phyloP scores from a whole-genome alignment of 2,888 invertebrate genomes.

The Diloba caeruleocephala region DNA sequence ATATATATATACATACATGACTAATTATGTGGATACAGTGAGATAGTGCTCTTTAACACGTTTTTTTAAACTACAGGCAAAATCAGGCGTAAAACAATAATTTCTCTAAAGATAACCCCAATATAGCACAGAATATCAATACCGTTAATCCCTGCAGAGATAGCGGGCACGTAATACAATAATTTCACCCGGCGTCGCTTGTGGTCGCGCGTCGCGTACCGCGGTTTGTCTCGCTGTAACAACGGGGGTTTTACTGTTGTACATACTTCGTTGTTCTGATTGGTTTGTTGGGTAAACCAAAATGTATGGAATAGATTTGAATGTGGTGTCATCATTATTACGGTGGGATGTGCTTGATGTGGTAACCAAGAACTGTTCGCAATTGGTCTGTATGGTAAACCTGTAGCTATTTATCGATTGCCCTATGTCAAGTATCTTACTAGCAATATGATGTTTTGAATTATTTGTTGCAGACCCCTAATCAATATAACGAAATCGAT shows the following conservation, averaged over 20 bases:
- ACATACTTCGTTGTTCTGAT: constrained; percentile 27
- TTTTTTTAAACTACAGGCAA: constrained; percentile 1
- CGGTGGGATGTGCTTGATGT: no score
- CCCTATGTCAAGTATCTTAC: no score
- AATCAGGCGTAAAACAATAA: constrained; percentile 12
- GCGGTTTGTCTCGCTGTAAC: constrained; percentile 43
- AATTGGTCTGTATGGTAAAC: no score
- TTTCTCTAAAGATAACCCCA: no score
- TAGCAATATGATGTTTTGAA: no score
- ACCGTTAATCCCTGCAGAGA: constrained; percentile 51
- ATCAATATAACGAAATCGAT: no score
- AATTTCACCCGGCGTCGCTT: constrained; percentile 38
- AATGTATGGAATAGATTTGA: constrained; percentile 1
- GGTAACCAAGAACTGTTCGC: no score
- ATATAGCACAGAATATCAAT: constrained; percentile 28
- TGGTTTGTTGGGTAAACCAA: constrained; percentile 8
- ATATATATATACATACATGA: no score
- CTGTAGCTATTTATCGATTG: no score
- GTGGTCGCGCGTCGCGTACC: constrained; percentile 47
- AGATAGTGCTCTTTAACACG: no score
- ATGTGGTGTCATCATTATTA: background rate
- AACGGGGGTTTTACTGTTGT: constrained; percentile 55
- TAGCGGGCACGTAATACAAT: constrained; percentile 46
- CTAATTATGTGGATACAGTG: no score
- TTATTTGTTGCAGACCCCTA: no score